Base-by-base conservation (phyloP, 2,113 vertebrate genomes). In the Lipophrys pholis region DNA sequence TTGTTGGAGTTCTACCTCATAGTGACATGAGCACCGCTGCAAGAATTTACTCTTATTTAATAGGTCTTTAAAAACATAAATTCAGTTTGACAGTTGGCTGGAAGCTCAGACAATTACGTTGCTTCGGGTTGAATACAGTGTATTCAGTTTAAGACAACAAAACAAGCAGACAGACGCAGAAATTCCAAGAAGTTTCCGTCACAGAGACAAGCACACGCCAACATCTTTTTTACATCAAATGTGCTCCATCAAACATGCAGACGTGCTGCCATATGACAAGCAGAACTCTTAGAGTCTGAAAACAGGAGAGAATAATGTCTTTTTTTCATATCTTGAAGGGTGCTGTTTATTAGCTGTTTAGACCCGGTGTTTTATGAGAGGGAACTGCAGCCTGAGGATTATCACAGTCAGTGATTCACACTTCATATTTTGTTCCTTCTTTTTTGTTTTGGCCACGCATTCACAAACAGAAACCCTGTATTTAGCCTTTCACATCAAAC, bases 251-350 rank as follows among this genome's bases (percentile, higher is more conserved):
- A 60, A 15, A 59, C 15, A 80, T 14, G 7, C 60, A 78, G 60
- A 80, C 43, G 74, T 8, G 43, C 30, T 68, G n/a, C 36, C 43
- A 71, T 61, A 62, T 40, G 56, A 42, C 71, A 9, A 17, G 51
- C 58, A 75, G 56, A 7, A 11, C 15, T 63, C 50, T 40, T 16
- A 41, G 6, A 57, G 30, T 0, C 10, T 6, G 3, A 45, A 14
- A 49, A 84, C 61, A 57, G 62, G 42, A 77, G 53, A 30, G 51
- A 64, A 63, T 76, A 46, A 86, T 57, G 60, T 73, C 21, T 66
- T 58, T 62, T 54, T 49, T 53, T 69, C 15, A 38, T 61, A 41
- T 54, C 40, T 58, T 36, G 40, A 69, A 57, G 50, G 57, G 68
- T 60, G 15, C 30, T 53, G 7, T 66, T 70, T 54, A 84, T 83